A percentile compares a stretch with the other conserved stretches of the same genome.
Evolutionary conservation across 2,797 vertebrate species (phyloP).

Genomic region (Prionace glauca): DNA sequence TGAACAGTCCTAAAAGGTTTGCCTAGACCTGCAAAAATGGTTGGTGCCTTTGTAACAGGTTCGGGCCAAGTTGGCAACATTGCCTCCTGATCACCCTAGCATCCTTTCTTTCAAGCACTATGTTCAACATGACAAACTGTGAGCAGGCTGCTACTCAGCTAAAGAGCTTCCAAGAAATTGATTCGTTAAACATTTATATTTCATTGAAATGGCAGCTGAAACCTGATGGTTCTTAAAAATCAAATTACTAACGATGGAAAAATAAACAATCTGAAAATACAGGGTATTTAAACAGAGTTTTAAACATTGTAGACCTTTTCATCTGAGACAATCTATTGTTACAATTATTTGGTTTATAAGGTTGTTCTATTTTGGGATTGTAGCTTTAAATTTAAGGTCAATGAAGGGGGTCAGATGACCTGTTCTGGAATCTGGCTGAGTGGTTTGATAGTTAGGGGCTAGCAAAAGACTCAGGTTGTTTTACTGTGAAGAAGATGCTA

Average conservation of each 20-base stretch:
- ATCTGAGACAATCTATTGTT: not conserved
- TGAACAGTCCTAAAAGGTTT: not conserved
- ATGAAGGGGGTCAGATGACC: no score
- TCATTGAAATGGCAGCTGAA: not conserved
- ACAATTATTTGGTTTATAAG: no score
- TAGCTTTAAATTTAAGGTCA: no score
- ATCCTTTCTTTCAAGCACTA: not conserved
- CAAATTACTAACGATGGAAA: not conserved
- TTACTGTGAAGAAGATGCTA: no score
- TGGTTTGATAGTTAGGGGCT: no score
- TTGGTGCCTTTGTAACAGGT: not conserved
- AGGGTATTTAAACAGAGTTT: not conserved
- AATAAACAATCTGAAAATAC: not conserved
- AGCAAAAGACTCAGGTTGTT: no score
- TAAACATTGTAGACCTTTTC: not conserved
- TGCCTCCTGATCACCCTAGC: not conserved
- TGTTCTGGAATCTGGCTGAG: no score
- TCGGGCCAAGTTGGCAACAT: not conserved
- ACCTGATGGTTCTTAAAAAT: not conserved
- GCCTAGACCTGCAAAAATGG: not conserved
- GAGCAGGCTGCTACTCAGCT: not conserved
- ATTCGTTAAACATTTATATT: not conserved
- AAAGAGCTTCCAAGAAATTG: not conserved
- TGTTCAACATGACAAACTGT: not conserved
- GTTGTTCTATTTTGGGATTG: no score